These are phyloP conservation scores for Dufourea novaeangliae DNA, from an alignment of 1,140 invertebrate species.

Conservation along the genomic window DNA sequence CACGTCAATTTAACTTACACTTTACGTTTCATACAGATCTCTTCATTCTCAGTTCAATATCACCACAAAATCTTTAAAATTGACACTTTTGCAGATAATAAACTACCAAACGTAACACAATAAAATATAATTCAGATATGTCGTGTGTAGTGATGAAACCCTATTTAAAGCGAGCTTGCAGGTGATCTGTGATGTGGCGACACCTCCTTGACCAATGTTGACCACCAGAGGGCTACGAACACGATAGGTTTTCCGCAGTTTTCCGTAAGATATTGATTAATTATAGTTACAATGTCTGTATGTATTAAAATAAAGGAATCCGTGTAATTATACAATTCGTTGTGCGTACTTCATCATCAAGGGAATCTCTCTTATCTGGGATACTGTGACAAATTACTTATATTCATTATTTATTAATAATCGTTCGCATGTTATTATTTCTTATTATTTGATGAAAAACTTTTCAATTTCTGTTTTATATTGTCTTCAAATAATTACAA, in stretches of 20 bases:
- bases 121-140: constrained; percentile 33
- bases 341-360: too few relatives aligned
- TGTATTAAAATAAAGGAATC: too few relatives aligned
- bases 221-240: background rate
- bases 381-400: too few relatives aligned
- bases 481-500: background rate
- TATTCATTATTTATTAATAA: too few relatives aligned
- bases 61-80: background rate
- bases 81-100: constrained; percentile 4
- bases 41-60: background rate
- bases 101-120: background rate
- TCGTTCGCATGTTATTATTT: too few relatives aligned
- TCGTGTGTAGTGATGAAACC: constrained; percentile 45
- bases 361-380: too few relatives aligned
- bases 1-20: constrained; percentile 27
- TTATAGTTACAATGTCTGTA: too few relatives aligned
- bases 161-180: constrained; percentile 25
- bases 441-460: too few relatives aligned
- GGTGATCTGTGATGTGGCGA: constrained; percentile 13
- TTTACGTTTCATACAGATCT: background rate
- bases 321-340: too few relatives aligned
- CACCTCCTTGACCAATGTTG: background rate
- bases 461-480: too few relatives aligned
- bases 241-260: too few relatives aligned
- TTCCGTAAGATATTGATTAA: too few relatives aligned